Conservation (phyloP, 2,888 invertebrate species). For the Xestia c-nigrum region DNA sequence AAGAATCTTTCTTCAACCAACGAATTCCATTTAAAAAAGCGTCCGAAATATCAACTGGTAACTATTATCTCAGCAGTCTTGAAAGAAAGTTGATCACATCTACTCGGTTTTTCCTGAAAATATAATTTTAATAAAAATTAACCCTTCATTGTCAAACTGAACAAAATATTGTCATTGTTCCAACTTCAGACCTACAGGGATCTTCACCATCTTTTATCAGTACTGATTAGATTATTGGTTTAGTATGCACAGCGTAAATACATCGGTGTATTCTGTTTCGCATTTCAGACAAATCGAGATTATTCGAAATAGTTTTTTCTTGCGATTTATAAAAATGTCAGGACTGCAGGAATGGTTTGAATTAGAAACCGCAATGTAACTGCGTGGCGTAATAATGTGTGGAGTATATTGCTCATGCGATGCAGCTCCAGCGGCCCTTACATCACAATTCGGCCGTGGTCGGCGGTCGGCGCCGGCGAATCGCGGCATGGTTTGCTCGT, state of each 20-base stretch:
- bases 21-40: conserved; percentile 1
- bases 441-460: conserved; percentile 42
- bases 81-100: background rate
- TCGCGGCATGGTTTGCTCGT: conserved; percentile 74
- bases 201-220: conserved; percentile 13
- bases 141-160: conserved; percentile 20
- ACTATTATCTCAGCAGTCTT: background rate
- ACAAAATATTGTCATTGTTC: conserved; percentile 26
- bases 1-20: background rate
- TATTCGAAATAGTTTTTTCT: background rate
- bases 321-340: background rate
- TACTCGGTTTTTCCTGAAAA: background rate
- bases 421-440: conserved; percentile 42
- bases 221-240: conserved; percentile 10
- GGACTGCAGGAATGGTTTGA: background rate
- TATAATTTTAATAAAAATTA: background rate
- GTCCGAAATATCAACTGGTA: background rate
- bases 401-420: background rate
- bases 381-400: background rate
- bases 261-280: conserved; percentile 9
- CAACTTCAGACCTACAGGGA: conserved; percentile 9
- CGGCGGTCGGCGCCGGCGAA: conserved; percentile 31
- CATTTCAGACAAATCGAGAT: conserved; percentile 8
- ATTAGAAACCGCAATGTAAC: background rate
- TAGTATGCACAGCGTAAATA: background rate